phyloP scores from a whole-genome alignment of 2,113 vertebrate species.

The Cyprinodon tularosa region DNA sequence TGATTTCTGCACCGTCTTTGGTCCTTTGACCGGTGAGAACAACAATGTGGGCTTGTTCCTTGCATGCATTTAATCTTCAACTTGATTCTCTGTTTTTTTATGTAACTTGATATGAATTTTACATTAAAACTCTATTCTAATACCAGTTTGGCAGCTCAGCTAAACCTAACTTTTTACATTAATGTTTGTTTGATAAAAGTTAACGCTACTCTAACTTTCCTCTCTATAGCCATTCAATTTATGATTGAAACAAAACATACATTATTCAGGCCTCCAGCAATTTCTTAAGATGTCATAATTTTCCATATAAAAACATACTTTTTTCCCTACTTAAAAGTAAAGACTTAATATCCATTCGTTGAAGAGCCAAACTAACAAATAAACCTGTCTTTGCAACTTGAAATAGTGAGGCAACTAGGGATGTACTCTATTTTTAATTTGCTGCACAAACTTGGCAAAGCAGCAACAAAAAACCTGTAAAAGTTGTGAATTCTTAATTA shows the following conservation, averaged over 20 bases:
- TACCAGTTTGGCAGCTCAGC: not conserved
- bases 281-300: not conserved
- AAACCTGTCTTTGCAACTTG: not conserved
- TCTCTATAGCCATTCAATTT: not conserved
- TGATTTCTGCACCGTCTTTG: not conserved
- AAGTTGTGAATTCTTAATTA: not conserved
- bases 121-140: not conserved
- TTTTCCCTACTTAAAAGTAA: too few species aligned
- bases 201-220: not conserved
- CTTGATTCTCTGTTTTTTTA: not conserved
- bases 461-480: not conserved
- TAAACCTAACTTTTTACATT: not conserved
- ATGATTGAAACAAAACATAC: not conserved
- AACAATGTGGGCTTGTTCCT: not conserved
- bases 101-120: not conserved
- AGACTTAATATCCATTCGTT: too few species aligned
- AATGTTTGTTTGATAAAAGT: not conserved
- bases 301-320: not conserved
- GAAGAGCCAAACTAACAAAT: not conserved
- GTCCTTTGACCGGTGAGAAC: not conserved
- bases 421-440: not conserved
- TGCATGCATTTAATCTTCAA: not conserved
- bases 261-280: not conserved
- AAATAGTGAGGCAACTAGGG: too few species aligned
- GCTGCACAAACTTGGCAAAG: not conserved